Conservation (phyloP, 37 sponge, comb jelly and placozoan species). For the Ianthella basta region DNA sequence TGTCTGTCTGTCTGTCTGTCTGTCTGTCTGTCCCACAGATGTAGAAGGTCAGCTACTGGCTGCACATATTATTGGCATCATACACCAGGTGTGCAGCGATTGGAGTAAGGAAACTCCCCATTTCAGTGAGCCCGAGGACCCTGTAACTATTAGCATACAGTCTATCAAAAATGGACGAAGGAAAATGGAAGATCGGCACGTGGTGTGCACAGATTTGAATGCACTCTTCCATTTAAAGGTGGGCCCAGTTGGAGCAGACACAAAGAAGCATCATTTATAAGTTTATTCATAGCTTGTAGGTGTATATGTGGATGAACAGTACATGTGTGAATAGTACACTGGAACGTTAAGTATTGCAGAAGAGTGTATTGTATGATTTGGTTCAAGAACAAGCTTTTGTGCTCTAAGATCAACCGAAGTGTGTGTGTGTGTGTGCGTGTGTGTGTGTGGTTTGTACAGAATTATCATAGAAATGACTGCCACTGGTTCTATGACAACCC, state of each 20-base stretch:
- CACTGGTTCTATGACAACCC: too few relatives aligned
- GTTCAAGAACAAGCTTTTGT: too few relatives aligned
- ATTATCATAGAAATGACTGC: too few relatives aligned
- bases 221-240: conserved; percentile 80
- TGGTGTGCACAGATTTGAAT: conserved; percentile 82
- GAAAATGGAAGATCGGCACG: conserved; percentile 98
- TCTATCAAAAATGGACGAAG: conserved; percentile 85
- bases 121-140: conserved; percentile 37
- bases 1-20: too few relatives aligned
- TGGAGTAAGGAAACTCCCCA: conserved; percentile 56
- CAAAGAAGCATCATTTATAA: neutral
- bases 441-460: too few relatives aligned
- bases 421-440: too few relatives aligned
- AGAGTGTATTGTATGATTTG: too few relatives aligned
- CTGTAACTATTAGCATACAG: conserved; percentile 39
- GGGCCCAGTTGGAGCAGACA: neutral
- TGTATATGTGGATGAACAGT: too few relatives aligned
- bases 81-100: conserved; percentile 60
- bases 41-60: conserved; percentile 39
- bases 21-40: conserved; percentile 22
- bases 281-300: too few relatives aligned
- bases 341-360: too few relatives aligned
- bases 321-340: too few relatives aligned
- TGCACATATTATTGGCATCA: conserved; percentile 4
- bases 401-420: too few relatives aligned